These are phyloP conservation scores for Climacteris rufus DNA, from an alignment of 2,113 vertebrate genomes.

Conservation along the genomic window DNA sequence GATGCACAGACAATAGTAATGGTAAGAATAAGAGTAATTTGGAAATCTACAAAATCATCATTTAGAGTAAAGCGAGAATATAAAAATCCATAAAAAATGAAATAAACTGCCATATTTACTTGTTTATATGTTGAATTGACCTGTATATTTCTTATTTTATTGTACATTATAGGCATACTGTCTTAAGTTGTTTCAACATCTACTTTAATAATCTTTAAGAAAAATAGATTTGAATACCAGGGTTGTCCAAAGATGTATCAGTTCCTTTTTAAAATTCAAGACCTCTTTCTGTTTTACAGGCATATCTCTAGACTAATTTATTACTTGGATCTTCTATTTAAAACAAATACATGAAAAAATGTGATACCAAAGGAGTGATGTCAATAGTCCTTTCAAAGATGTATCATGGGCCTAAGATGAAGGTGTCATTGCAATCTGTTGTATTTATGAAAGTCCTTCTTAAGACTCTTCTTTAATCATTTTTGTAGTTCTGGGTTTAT, in stretches of 20 bases:
- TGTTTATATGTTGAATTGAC: not conserved
- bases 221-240: not conserved
- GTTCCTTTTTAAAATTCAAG: not conserved
- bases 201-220: not conserved
- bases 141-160: not conserved
- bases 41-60: not conserved
- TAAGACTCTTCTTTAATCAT: not conserved
- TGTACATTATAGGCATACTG: not conserved
- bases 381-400: not conserved
- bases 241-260: not conserved
- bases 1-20: not conserved
- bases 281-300: not conserved
- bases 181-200: not conserved
- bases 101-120: not conserved
- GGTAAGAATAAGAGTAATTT: not conserved
- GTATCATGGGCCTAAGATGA: not conserved
- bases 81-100: not conserved
- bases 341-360: not conserved
- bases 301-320: not conserved
- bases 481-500: not conserved
- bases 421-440: not conserved
- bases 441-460: not conserved
- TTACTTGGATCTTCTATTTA: not conserved
- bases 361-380: fast-evolving
- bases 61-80: not conserved